Base-by-base conservation (phyloP, 2,113 vertebrate species). In the Arvicanthis niloticus region DNA sequence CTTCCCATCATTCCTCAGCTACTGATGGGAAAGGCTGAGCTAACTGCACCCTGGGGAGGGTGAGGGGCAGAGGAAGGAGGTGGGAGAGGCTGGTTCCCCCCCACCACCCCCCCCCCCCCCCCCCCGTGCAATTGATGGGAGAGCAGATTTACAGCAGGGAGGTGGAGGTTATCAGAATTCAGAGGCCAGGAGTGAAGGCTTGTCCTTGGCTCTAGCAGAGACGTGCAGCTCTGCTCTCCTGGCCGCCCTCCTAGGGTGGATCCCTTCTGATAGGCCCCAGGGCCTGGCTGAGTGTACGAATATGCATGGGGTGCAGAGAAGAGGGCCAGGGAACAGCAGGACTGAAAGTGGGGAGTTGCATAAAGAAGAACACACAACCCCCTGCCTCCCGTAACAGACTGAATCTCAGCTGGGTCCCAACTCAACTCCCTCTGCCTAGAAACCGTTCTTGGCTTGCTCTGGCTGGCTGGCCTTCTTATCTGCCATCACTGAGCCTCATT, bases 21-120 rank as follows among this genome's bases (percentile, higher is more conserved):
- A 82, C 96, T 97, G 96, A 97, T 98, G 96, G 97, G 98, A 98
- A 98, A 97, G 89, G 45, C 97, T 98, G 97, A 97, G 97, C 95
- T 97, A 97, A 97, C 94, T 13, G 82, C 75, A 97, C 98, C 92
- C 95, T 12, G 53, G 96, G 88, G 95, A 94, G 77, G 90, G 81
- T 9, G 1, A 53, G 85, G 77, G 75, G 67, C 75, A 92, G 95
- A 89, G 88, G 85, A 67, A 93, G 85, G 93, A 89, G 95, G 81
- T 51, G 82, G 94, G 87, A 92, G 95, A 97, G 90, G 86, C 96
- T 91, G 78, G 58, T 3, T 26, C 91, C 53, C 70, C 70, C 90
- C 1, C n/a, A n/a, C n/a, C n/a, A n/a, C n/a, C n/a, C n/a, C n/a
- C n/a, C n/a, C n/a, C n/a, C n/a, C n/a, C n/a, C 4, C 26, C 91